Base-by-base conservation (phyloP, 2,113 vertebrate genomes). In the Clarias batrachus region DNA sequence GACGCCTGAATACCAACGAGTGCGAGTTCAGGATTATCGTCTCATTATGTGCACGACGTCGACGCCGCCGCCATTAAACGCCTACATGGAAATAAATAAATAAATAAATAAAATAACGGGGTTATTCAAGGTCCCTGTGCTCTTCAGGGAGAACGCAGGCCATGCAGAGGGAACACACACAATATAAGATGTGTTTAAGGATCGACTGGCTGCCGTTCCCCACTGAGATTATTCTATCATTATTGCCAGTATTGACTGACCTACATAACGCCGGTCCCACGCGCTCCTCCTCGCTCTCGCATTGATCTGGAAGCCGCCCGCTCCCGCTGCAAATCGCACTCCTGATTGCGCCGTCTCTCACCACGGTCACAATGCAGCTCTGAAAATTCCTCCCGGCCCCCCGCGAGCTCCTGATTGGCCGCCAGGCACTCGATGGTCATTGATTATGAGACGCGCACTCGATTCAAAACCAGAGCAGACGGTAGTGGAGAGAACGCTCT, bases 221-320 rank as follows among this genome's bases (percentile, higher is more conserved):
- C 83, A 41, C 87, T 56, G 88, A 83, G 90, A 88, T 89, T 88
- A 89, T 87, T 89, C 89, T 89, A 82, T 91, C 85, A 89, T 87
- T 87, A 85, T 86, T 74, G 84, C 68, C 41, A 30, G 82, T 92
- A 92, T 90, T 65, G 90, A 92, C 91, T 88, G 89, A 90, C 85
- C 84, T 86, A 90, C 82, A 92, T 90, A 90, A 81, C 81, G 59
- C 86, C 60, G 71, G 88, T 70, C 83, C 85, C 71, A 87, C 90
- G 87, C 66, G 76, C 88, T 88, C 87, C 68, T 86, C 81, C 87
- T 87, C 62, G 85, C 87, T 86, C 85, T 91, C 54, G 85, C 84
- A 89, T 91, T 91, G 92, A 93, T 91, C 91, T 88, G 66, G 84
- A 83, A 83, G 57, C 65, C 37, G 78, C 89, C 82, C 60, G 30